Evolutionary conservation across 2,113 vertebrate genomes (phyloP), one percentile per base, ranked within the genome.

Genomic region (Aramus guarauna): DNA sequence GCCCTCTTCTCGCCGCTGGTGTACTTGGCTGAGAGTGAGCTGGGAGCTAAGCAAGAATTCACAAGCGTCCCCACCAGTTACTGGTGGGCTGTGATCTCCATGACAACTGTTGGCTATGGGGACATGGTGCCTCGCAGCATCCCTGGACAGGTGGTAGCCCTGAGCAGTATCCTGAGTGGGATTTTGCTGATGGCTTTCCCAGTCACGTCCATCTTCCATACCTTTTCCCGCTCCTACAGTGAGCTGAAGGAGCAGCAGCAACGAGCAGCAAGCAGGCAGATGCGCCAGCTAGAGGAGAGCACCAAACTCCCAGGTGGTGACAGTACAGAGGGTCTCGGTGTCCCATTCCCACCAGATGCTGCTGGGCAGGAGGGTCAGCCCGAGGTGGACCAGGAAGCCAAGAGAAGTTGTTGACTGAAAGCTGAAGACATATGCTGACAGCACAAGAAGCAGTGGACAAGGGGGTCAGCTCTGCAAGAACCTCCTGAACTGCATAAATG

Each of bases 61-160:
- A 99, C 99, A 43, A 99, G 99, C 55, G 98, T 99, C 96, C 99
- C 99, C 2, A 98, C 98, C 41, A 99, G 99, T 94, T 99, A 99
- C 97, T 99, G 99, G 99, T 99, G 99, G 99, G 99, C 99, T 0
- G 99, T 99, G 73, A 99, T 99, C 98, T 99, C 99, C 94, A 99
- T 99, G 99, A 99, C 99, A 11, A 99, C 99, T 2, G 99, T 99
- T 26, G 99, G 99, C 88, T 99, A 99, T 0, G 99, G 99, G 5
- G 99, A 99, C 97, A 99, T 99, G 99, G 99, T 99, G 67, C 99
- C 99, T 39, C 98, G 99, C 18, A 99, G 99, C 98, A 99, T 99
- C 89, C 99, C 99, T 0, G 99, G 99, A 47, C 99, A 99, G 97
- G 99, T 99, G 96, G 99, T 99, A 82, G 99, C 99, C 15, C 98